phyloP scores from a whole-genome alignment of 2,797 vertebrate species.

The Dendrocincla tyrannina region DNA sequence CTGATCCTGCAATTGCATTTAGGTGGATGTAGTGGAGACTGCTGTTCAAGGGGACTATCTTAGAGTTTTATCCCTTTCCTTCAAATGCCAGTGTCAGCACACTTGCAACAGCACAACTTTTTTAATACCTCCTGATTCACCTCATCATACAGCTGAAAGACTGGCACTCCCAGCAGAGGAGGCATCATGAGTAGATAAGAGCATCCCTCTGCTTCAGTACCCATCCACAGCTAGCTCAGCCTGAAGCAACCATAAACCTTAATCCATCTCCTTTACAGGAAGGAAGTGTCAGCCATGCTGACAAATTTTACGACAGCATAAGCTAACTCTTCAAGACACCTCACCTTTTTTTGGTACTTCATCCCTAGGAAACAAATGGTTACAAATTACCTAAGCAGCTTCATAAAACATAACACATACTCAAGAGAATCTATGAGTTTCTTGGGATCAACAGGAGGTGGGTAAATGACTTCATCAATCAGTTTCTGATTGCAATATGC shows the following conservation, averaged over 20 bases:
- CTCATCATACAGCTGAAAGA: not conserved
- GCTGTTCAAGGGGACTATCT: not conserved
- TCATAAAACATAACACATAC: slow-evolving; percentile 75
- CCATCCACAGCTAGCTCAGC: not conserved
- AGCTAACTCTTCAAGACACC: not conserved
- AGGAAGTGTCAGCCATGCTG: not conserved
- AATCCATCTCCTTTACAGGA: not conserved
- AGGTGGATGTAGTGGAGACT: not conserved
- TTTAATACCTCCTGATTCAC: not conserved
- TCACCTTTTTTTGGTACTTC: not conserved
- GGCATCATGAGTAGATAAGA: accelerated
- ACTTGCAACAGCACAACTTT: not conserved
- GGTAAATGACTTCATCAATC: slow-evolving; percentile 93
- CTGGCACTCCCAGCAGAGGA: not conserved
- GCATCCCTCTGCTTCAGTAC: not conserved
- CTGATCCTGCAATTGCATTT: not conserved
- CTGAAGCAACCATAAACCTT: not conserved
- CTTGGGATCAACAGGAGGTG: slow-evolving; percentile 91
- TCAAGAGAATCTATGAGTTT: slow-evolving; percentile 93
- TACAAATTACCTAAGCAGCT: not conserved
- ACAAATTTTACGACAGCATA: not conserved
- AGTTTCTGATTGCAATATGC: slow-evolving; percentile 93
- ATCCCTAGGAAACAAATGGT: not conserved
- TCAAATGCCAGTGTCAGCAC: not conserved
- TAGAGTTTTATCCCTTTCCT: not conserved